phyloP scores from a whole-genome alignment of 2,113 vertebrate species.

The Chlamydotis undulata region DNA sequence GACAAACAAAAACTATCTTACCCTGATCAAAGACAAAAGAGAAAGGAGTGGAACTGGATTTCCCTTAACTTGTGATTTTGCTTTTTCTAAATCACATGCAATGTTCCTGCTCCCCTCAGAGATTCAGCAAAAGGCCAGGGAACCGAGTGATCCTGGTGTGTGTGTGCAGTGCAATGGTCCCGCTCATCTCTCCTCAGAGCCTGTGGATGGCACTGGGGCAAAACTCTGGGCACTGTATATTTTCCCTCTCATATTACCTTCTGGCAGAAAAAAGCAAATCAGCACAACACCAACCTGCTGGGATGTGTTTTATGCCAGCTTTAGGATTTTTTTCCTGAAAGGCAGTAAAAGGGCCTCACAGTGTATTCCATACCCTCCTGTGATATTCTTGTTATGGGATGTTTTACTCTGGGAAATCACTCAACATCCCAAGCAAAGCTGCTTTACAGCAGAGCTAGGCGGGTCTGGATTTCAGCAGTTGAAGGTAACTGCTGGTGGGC shows the following conservation, averaged over 20 bases:
- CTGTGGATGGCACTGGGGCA: background rate
- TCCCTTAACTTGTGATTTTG: background rate
- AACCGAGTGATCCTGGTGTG: background rate
- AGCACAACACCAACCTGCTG: background rate
- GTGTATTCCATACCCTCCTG: background rate
- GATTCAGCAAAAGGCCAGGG: background rate
- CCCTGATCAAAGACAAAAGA: background rate
- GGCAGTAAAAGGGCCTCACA: background rate
- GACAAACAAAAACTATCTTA: background rate
- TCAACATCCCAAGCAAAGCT: background rate
- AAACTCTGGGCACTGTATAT: background rate
- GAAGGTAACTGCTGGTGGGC: background rate
- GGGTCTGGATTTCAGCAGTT: background rate
- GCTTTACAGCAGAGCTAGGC: background rate
- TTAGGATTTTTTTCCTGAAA: background rate
- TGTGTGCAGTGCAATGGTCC: background rate
- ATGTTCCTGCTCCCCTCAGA: background rate
- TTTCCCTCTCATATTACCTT: background rate
- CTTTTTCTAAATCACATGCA: background rate
- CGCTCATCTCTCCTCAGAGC: background rate
- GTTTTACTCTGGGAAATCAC: background rate
- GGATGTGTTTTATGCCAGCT: background rate
- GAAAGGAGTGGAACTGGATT: background rate
- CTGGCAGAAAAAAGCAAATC: background rate
- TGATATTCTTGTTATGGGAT: background rate